Evolutionary conservation across 2,888 invertebrate species (phyloP).

Genomic region (Drosophila koepferae): DNA sequence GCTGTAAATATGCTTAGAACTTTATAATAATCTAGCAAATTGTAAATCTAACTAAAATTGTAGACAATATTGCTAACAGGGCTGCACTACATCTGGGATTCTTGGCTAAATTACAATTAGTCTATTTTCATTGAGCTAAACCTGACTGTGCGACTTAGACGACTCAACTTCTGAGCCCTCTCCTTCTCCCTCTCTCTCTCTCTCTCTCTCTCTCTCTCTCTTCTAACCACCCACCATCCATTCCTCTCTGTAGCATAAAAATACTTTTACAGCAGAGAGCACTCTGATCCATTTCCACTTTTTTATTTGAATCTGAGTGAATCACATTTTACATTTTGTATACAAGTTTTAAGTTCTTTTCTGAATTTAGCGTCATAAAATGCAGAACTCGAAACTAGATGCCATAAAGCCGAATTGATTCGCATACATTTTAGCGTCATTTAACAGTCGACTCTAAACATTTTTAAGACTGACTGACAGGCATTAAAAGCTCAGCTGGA

Average conservation of each 20-base stretch:
- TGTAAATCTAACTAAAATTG: not conserved
- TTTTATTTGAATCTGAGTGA: not conserved
- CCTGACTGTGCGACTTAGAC: not conserved
- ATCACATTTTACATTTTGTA: slow-evolving; percentile 7
- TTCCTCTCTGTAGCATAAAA: not conserved
- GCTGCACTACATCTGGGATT: not conserved
- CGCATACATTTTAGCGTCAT: slow-evolving; percentile 14
- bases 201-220: no score
- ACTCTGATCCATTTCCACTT: not conserved
- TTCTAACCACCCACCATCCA: no score
- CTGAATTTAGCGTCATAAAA: not conserved
- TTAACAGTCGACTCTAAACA: slow-evolving; percentile 5
- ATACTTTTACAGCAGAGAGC: not conserved
- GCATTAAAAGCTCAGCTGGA: not conserved
- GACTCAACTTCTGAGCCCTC: no score
- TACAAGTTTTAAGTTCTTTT: slow-evolving; percentile 4
- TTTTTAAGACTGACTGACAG: not conserved
- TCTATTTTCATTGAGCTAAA: not conserved
- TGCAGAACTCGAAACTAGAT: not conserved
- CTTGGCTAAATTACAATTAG: not conserved
- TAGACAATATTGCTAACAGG: not conserved
- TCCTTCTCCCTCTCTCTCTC: no score
- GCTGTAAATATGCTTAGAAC: not conserved
- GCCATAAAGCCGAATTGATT: slow-evolving; percentile 8
- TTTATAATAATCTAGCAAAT: not conserved